A percentile compares a stretch with the other conserved stretches of the same genome.
Conservation (phyloP, 2,888 invertebrate genomes). For the Morpho deidamia region DNA sequence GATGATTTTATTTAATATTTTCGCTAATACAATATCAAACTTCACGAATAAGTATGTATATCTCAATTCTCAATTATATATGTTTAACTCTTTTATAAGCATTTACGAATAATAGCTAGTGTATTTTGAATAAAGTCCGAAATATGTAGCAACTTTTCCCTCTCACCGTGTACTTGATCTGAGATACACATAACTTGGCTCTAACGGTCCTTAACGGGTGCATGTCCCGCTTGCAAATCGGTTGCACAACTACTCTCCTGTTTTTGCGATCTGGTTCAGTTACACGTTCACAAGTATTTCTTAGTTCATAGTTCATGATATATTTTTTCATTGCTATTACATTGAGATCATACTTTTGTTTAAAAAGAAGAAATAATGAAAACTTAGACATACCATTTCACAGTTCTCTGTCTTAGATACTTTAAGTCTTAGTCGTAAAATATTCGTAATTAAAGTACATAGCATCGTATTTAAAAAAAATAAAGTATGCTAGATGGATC, state of each 20-base stretch:
- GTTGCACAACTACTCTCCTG: slow-evolving; percentile 34
- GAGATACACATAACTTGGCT: slow-evolving; percentile 38
- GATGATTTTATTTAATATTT: no score
- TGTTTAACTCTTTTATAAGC: no score
- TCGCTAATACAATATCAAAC: no score
- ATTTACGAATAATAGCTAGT: no score
- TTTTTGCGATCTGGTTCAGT: slow-evolving; percentile 19
- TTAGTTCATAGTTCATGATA: slow-evolving; percentile 19
- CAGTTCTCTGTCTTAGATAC: no score
- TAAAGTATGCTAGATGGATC: no score
- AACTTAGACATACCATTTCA: no score
- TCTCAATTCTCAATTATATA: no score
- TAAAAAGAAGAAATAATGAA: neutral
- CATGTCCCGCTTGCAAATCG: slow-evolving; percentile 36
- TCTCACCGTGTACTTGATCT: slow-evolving; percentile 17
- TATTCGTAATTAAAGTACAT: no score
- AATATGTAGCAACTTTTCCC: neutral
- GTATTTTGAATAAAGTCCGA: neutral
- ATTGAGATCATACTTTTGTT: neutral
- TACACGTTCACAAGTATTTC: neutral
- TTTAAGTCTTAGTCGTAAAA: no score
- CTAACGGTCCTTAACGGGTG: slow-evolving; percentile 60
- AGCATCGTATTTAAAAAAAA: no score
- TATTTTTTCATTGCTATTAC: neutral
- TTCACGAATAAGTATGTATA: no score